Percentiles rank a stretch among this genome's conserved stretches.
Conservation (phyloP, 1,140 invertebrate species). For the Triops cancriformis region DNA sequence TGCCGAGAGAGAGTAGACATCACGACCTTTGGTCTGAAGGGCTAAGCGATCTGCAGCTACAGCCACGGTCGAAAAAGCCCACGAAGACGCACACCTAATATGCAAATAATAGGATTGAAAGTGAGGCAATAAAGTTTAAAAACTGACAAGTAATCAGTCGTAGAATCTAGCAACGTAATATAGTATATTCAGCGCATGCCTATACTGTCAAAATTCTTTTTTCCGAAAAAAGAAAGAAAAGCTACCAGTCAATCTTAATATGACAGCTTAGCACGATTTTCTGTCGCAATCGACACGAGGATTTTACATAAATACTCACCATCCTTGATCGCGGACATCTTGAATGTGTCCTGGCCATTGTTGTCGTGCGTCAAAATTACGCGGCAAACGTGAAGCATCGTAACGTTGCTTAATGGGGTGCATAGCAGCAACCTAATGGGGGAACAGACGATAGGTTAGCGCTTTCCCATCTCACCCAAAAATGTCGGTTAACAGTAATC, state of each 20-base stretch:
- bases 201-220: no score
- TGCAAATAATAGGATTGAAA: neutral
- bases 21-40: conserved; percentile 69
- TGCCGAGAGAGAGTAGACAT: conserved; percentile 59
- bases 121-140: neutral
- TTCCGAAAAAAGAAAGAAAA: neutral
- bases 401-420: conserved; percentile 54
- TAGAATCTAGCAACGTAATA: no score
- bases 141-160: neutral
- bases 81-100: conserved; percentile 64
- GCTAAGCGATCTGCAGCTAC: conserved; percentile 56
- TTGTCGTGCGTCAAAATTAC: conserved; percentile 61
- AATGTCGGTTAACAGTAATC: conserved; percentile 17
- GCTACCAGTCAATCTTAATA: neutral
- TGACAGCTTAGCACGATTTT: neutral
- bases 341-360: conserved; percentile 65
- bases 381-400: conserved; percentile 44
- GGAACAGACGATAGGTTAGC: conserved; percentile 20
- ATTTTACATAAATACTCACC: conserved; percentile 45
- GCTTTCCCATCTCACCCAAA: conserved; percentile 15
- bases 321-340: conserved; percentile 72
- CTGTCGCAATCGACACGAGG: neutral
- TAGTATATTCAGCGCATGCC: no score
- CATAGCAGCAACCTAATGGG: conserved; percentile 55
- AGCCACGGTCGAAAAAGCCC: conserved; percentile 77